phyloP scores from a whole-genome alignment of 2,888 invertebrate genomes.

The Thysanoteuthis rhombus region DNA sequence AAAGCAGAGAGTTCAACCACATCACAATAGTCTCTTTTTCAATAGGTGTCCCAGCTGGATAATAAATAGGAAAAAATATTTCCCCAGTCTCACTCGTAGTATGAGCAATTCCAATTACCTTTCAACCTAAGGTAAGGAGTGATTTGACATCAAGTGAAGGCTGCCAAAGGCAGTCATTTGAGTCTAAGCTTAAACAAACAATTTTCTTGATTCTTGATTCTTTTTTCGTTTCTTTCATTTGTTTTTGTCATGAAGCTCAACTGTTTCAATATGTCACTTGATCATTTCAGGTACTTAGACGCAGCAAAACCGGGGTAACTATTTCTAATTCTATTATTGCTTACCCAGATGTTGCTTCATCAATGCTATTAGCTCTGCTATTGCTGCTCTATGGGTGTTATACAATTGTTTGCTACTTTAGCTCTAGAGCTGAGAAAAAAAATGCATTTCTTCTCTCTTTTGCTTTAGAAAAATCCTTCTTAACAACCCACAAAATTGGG shows the following conservation, averaged over 20 bases:
- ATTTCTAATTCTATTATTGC: background rate
- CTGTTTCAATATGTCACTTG: background rate
- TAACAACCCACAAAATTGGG: background rate
- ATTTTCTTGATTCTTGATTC: too few relatives aligned
- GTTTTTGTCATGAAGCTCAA: background rate
- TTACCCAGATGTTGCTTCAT: background rate
- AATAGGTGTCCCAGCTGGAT: too few relatives aligned
- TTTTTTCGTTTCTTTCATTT: too few relatives aligned
- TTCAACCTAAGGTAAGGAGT: too few relatives aligned
- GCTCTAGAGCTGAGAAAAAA: background rate
- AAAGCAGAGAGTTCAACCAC: too few relatives aligned
- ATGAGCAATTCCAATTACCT: too few relatives aligned
- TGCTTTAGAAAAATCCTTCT: background rate
- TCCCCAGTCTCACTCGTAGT: too few relatives aligned
- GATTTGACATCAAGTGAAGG: too few relatives aligned
- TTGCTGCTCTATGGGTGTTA: background rate
- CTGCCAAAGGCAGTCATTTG: too few relatives aligned
- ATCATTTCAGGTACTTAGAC: background rate
- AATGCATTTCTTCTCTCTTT: background rate
- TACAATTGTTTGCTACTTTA: background rate
- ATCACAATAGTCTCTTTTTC: too few relatives aligned
- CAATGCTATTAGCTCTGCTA: background rate
- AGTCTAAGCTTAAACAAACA: too few relatives aligned
- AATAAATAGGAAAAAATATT: too few relatives aligned
- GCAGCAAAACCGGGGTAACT: background rate